Percentiles rank a stretch among this genome's conserved stretches.
Conservation (phyloP, 2,797 vertebrate genomes). For the Chelon labrosus region DNA sequence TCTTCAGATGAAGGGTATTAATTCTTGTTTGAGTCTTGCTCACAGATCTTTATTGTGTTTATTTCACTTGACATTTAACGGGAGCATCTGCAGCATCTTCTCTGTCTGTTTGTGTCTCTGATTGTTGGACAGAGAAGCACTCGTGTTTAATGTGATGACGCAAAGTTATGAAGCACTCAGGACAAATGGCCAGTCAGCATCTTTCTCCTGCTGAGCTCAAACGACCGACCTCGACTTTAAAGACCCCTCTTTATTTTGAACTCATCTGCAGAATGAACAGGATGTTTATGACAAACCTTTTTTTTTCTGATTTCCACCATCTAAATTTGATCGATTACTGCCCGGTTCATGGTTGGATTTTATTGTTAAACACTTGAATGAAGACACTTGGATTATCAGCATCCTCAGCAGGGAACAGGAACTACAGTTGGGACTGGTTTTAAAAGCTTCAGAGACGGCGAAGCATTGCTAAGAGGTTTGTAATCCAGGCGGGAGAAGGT, state of each 20-base stretch:
- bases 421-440: too few species aligned
- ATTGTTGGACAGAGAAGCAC: background rate
- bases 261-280: background rate
- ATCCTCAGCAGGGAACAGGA: too few species aligned
- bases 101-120: background rate
- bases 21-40: too few species aligned
- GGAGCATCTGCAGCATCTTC: background rate
- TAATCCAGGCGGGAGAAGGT: too few species aligned
- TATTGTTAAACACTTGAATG: too few species aligned
- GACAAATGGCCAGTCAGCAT: constrained; percentile 8
- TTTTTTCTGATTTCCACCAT: too few species aligned
- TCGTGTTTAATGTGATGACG: constrained; percentile 1
- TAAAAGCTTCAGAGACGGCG: too few species aligned
- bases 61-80: constrained; percentile 35
- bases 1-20: too few species aligned
- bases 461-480: too few species aligned
- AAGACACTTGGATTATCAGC: too few species aligned
- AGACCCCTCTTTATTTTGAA: background rate
- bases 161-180: background rate
- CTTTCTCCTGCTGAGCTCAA: background rate
- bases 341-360: too few species aligned
- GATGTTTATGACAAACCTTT: background rate
- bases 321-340: too few species aligned
- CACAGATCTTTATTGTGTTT: constrained; percentile 24
- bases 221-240: background rate